Conservation (phyloP, 2,888 invertebrate species). For the Drosophila basisetae region DNA sequence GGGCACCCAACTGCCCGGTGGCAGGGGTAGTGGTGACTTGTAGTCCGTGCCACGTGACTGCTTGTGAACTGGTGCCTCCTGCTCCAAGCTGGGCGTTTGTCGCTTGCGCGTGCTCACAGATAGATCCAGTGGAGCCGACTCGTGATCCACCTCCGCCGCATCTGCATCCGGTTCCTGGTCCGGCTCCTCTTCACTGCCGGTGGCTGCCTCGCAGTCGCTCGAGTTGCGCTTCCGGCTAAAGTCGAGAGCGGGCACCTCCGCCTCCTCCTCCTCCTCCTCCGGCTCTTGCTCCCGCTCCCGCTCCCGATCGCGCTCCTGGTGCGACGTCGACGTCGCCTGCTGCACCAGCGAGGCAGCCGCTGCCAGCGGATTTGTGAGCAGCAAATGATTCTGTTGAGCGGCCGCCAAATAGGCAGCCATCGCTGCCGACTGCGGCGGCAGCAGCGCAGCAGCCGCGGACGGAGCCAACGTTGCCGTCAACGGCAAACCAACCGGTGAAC, state of each 20-base stretch:
- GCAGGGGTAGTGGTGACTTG: constrained; percentile 86
- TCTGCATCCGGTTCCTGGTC: constrained; percentile 33
- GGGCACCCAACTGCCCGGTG: constrained; percentile 90
- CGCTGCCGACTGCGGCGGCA: constrained; percentile 92
- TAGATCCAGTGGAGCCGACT: constrained; percentile 88
- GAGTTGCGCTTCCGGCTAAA: constrained; percentile 91
- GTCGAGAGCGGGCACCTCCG: constrained; percentile 89
- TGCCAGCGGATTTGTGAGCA: constrained; percentile 91
- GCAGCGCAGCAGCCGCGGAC: constrained; percentile 88
- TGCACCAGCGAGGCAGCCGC: constrained; percentile 88
- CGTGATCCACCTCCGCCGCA: constrained; percentile 33
- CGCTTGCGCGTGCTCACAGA: constrained; percentile 92
- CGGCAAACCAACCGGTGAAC: constrained; percentile 87
- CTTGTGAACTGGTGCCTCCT: constrained; percentile 88
- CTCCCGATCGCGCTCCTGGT: constrained; percentile 64
- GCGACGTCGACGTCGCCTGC: constrained; percentile 73
- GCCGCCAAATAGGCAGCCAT: constrained; percentile 93
- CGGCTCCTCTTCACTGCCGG: constrained; percentile 69
- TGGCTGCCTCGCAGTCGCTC: constrained; percentile 57
- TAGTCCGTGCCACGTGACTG: constrained; percentile 89
- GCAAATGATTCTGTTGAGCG: constrained; percentile 90
- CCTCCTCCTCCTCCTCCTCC: constrained; percentile 83
- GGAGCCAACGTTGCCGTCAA: constrained; percentile 89
- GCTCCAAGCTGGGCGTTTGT: constrained; percentile 89
- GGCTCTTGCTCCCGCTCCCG: constrained; percentile 76